Evolutionary conservation across 2,888 invertebrate species (phyloP).

Genomic region (Drosophila recens): DNA sequence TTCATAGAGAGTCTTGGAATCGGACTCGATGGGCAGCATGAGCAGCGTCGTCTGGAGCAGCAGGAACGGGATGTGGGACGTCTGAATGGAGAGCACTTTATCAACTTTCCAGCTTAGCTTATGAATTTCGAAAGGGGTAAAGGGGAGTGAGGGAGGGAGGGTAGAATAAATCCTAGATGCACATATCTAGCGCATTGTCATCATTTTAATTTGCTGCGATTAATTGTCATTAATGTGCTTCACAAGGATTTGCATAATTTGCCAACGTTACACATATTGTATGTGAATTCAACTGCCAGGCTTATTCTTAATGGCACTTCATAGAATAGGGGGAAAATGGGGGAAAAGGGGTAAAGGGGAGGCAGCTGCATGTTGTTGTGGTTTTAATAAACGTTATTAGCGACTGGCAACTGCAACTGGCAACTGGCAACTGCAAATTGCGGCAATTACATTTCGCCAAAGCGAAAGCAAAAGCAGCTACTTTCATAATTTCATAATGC

Average conservation of each 20-base stretch:
- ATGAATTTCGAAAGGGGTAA: constrained; percentile 6
- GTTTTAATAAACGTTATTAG: constrained; percentile 84
- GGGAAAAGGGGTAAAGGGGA: not conserved
- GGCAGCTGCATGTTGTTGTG: constrained; percentile 66
- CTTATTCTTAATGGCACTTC: constrained; percentile 65
- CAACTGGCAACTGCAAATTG: constrained; percentile 74
- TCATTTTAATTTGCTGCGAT: constrained; percentile 83
- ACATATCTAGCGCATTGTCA: constrained; percentile 76
- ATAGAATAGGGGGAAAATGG: not conserved
- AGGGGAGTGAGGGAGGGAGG: not conserved
- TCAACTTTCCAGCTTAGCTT: constrained; percentile 77
- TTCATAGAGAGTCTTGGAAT: constrained; percentile 88
- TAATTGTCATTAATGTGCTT: constrained; percentile 83
- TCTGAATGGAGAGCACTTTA: constrained; percentile 85
- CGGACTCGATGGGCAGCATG: constrained; percentile 87
- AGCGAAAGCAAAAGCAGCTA: constrained; percentile 70
- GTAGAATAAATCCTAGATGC: constrained; percentile 22
- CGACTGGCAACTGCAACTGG: constrained; percentile 60
- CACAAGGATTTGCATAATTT: constrained; percentile 82
- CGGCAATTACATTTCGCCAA: constrained; percentile 82
- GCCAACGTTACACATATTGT: constrained; percentile 69
- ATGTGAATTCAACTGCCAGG: constrained; percentile 42
- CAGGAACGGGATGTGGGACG: constrained; percentile 86
- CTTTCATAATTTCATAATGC: constrained; percentile 83
- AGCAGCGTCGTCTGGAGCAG: constrained; percentile 86